Conservation (phyloP, 1,140 invertebrate species). For the Drosophila yakuba region DNA sequence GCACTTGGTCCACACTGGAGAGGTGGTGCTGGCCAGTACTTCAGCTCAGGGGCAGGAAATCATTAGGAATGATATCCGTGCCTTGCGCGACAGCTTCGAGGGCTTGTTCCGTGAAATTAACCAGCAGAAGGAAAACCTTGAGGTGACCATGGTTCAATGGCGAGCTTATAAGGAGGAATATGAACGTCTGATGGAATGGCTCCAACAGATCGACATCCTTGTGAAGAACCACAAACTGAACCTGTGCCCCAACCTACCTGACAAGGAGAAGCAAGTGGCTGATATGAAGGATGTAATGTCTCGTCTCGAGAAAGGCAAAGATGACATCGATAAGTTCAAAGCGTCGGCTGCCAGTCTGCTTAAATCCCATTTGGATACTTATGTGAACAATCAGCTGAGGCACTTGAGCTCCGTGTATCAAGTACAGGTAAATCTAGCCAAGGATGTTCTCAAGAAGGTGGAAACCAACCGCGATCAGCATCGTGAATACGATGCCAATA, state of each 20-base stretch:
- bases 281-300: slow-evolving; percentile 92
- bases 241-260: slow-evolving; percentile 91
- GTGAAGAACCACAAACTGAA: slow-evolving; percentile 96
- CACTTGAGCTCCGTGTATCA: slow-evolving; percentile 96
- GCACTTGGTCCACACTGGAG: slow-evolving; percentile 93
- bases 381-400: slow-evolving; percentile 95
- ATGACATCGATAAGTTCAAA: slow-evolving; percentile 94
- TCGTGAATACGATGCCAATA: slow-evolving; percentile 92
- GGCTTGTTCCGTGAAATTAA: slow-evolving; percentile 93
- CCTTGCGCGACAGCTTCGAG: slow-evolving; percentile 93
- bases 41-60: slow-evolving; percentile 91
- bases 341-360: slow-evolving; percentile 90
- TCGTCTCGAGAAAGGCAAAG: slow-evolving; percentile 91
- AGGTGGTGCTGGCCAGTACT: slow-evolving; percentile 93
- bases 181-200: slow-evolving; percentile 95
- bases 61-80: slow-evolving; percentile 93
- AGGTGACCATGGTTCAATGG: slow-evolving; percentile 93
- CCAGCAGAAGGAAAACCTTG: slow-evolving; percentile 93
- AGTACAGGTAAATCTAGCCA: slow-evolving; percentile 94
- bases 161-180: slow-evolving; percentile 96
- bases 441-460: slow-evolving; percentile 96
- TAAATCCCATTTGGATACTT: slow-evolving; percentile 94
- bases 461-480: slow-evolving; percentile 96
- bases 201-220: slow-evolving; percentile 96
- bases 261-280: slow-evolving; percentile 94